phyloP scores from a whole-genome alignment of 2,888 invertebrate species.

The Encarsia formosa region DNA sequence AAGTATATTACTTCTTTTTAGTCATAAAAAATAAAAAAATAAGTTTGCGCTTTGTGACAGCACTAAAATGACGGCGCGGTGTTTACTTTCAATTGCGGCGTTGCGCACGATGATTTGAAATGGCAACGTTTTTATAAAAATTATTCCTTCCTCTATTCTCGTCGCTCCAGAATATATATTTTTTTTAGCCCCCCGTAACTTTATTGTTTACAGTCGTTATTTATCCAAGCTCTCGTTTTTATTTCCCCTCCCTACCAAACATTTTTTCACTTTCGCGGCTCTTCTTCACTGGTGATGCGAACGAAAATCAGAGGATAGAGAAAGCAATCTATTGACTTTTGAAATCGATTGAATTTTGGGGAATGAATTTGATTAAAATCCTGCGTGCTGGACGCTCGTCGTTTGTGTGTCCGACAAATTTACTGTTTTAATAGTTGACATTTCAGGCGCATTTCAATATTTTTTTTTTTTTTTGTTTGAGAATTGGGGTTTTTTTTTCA shows the following conservation, averaged over 20 bases:
- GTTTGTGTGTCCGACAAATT: slow-evolving; percentile 12
- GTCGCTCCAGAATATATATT: no score
- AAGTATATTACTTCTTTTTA: no score
- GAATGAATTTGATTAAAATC: slow-evolving; percentile 25
- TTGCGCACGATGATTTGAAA: no score
- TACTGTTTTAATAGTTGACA: slow-evolving; percentile 22
- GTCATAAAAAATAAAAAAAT: no score
- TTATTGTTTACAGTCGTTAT: no score
- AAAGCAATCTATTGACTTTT: slow-evolving; percentile 23
- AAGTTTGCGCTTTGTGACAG: no score
- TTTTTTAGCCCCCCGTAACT: no score
- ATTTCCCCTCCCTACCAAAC: not conserved
- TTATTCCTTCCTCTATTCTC: no score
- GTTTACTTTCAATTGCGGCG: no score
- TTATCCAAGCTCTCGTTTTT: no score
- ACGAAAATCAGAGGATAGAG: slow-evolving; percentile 19
- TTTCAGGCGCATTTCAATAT: slow-evolving; percentile 16
- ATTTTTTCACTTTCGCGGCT: slow-evolving; percentile 18
- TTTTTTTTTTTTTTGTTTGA: slow-evolving; percentile 8
- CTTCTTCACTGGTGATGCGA: slow-evolving; percentile 3
- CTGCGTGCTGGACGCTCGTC: slow-evolving; percentile 1
- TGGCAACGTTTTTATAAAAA: no score
- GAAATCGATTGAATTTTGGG: slow-evolving; percentile 25
- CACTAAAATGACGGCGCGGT: no score
- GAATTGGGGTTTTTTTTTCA: slow-evolving; percentile 15